Base-by-base conservation (phyloP, 2,888 invertebrate genomes). In the Sthenelais limicola region DNA sequence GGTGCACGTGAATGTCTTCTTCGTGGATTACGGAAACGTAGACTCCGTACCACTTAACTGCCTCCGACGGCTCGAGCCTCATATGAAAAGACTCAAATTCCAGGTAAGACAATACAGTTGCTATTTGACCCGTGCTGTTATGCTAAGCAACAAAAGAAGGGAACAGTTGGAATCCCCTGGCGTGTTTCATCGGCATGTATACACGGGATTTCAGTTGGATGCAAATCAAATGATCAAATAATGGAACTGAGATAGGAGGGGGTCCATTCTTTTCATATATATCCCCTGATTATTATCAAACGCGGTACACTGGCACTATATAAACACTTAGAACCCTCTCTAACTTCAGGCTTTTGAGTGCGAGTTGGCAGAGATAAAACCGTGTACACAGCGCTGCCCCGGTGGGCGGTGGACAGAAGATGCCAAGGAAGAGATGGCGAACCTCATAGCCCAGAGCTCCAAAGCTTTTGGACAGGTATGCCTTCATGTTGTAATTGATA, bases 21-120 rank as follows among this genome's bases (percentile, higher is more conserved):
- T 92, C 84, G 91, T 96, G 68, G 96, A 97, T 88, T 93, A 91
- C 86, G 96, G 96, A 21, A 91, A 91, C 79, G 88, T 74, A 15
- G 78, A 78, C 7, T 68, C 30, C 5, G 72, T 83, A 15, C 62
- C 72, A 0, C 68, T 76, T 12, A 77, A 76, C 15, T 73, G 79
- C 18, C 74, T 86, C 18, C 68, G 76, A 49, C 62, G 73, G 21
- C 51, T 85, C 21, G 68, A 72, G 9, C 67, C 76, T 5, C 54
- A 80, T 18, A 73, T 82, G 9, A 54, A 76, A 12, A 54, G 74
- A 24, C 71, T 79, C 12, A 81, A 82, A 12, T 79, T 80, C 69
- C 83, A 82, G 84, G 84, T 84, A 47, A 47, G 26, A 68, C 12
- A 15, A 52, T 52, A 21, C 9, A 15, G 12, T 43, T 43, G 18